These are phyloP conservation scores for Gymnosoma rotundatum DNA, from an alignment of 2,888 invertebrate genomes.

Conservation along the genomic window DNA sequence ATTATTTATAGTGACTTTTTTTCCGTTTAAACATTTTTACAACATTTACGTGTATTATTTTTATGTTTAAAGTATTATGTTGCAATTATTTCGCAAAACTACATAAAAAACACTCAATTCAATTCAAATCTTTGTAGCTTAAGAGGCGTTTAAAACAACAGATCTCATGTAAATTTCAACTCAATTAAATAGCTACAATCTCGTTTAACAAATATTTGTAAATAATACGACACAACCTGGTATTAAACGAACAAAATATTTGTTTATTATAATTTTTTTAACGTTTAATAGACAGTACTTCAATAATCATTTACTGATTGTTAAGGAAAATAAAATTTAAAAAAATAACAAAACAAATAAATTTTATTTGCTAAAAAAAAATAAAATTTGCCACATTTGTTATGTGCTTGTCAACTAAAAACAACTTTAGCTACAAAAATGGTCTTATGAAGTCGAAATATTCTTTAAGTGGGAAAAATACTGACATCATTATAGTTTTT, in stretches of 20 bases:
- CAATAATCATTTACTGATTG: conserved; percentile 18
- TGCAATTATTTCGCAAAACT: conserved; percentile 63
- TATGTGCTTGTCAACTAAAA: neutral
- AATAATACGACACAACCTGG: neutral
- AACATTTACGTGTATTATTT: conserved; percentile 22
- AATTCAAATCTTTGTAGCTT: conserved; percentile 43
- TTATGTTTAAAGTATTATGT: conserved; percentile 60
- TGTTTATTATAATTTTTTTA: neutral
- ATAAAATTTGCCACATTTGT: conserved; percentile 43
- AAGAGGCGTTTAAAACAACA: conserved; percentile 33
- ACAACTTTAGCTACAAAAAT: neutral
- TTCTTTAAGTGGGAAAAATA: neutral
- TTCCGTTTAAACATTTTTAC: conserved; percentile 10
- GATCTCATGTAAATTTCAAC: conserved; percentile 20
- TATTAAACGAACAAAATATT: conserved; percentile 10
- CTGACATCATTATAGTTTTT: neutral
- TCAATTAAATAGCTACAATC: conserved; percentile 33
- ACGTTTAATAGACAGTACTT: conserved; percentile 6
- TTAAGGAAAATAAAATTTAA: conserved; percentile 34
- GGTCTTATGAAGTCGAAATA: neutral
- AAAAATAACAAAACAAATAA: conserved; percentile 23
- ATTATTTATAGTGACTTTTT: neutral
- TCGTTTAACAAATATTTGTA: conserved; percentile 45
- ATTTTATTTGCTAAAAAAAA: conserved; percentile 20
- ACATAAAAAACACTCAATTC: neutral